Percentiles rank a stretch among this genome's conserved stretches.
phyloP scores from a whole-genome alignment of 2,888 invertebrate genomes.

The Drosophila picticornis region DNA sequence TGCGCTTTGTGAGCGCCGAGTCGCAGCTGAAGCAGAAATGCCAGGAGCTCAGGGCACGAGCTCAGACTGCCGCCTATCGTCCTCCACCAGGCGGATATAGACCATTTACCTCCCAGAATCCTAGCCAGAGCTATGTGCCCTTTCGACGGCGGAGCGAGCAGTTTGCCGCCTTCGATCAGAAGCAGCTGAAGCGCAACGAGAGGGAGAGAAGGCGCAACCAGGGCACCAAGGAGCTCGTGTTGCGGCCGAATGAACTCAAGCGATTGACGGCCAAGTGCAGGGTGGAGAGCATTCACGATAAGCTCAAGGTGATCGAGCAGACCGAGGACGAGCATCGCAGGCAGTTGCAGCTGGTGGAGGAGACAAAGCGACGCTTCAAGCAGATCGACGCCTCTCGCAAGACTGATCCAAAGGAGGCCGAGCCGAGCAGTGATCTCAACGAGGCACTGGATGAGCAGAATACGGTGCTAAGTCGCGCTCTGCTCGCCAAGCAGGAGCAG shows the following conservation, averaged over 20 bases:
- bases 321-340: slow-evolving; percentile 85
- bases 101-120: slow-evolving; percentile 46
- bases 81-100: slow-evolving; percentile 54
- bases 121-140: slow-evolving; percentile 10
- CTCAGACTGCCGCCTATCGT: slow-evolving; percentile 66
- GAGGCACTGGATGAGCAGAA: slow-evolving; percentile 84
- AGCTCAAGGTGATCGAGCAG: slow-evolving; percentile 84
- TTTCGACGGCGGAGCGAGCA: slow-evolving; percentile 56
- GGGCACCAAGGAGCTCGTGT: slow-evolving; percentile 60
- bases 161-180: slow-evolving; percentile 61
- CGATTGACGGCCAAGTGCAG: slow-evolving; percentile 87
- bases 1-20: slow-evolving; percentile 64
- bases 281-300: slow-evolving; percentile 86
- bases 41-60: slow-evolving; percentile 58
- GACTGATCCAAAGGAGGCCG: slow-evolving; percentile 63
- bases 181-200: slow-evolving; percentile 59
- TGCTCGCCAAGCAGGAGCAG: slow-evolving; percentile 84
- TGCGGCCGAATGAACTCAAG: slow-evolving; percentile 87
- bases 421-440: slow-evolving; percentile 29
- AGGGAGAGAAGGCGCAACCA: slow-evolving; percentile 56
- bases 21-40: slow-evolving; percentile 59
- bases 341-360: slow-evolving; percentile 87
- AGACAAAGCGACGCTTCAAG: slow-evolving; percentile 86
- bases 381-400: slow-evolving; percentile 83
- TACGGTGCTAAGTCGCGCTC: slow-evolving; percentile 87